A percentile compares a stretch with the other conserved stretches of the same genome.
These are phyloP conservation scores for Tetrapedia diversipes DNA, from an alignment of 2,888 invertebrate species.

Conservation along the genomic window DNA sequence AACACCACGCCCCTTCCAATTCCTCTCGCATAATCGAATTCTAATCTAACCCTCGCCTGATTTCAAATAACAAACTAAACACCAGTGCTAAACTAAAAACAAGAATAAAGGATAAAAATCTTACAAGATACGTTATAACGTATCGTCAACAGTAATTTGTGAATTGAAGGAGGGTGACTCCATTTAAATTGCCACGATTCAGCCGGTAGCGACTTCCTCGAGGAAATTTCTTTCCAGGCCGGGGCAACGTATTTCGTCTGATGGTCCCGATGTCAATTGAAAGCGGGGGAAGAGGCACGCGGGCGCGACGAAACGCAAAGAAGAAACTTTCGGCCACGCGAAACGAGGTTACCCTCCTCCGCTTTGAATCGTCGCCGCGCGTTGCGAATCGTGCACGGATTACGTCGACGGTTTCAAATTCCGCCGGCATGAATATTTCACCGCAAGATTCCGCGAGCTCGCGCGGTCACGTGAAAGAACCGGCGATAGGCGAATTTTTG, in stretches of 20 bases:
- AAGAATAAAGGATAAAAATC: not conserved
- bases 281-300: constrained; percentile 32
- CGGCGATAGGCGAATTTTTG: constrained; percentile 44
- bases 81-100: not conserved
- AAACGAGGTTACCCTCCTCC: constrained; percentile 66
- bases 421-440: constrained; percentile 66
- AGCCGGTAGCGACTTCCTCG: constrained; percentile 12
- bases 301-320: constrained; percentile 21
- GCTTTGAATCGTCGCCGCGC: constrained; percentile 60
- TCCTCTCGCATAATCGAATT: too few species aligned
- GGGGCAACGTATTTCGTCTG: constrained; percentile 48
- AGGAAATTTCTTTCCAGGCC: constrained; percentile 48
- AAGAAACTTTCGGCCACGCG: constrained; percentile 62
- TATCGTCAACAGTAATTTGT: not conserved
- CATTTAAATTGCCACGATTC: constrained; percentile 11
- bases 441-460: constrained; percentile 48
- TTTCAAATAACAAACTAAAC: too few species aligned
- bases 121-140: too few species aligned
- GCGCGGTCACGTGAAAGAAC: constrained; percentile 11
- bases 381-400: constrained; percentile 66
- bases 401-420: constrained; percentile 58
- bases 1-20: too few species aligned
- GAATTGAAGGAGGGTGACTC: not conserved
- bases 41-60: too few species aligned
- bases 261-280: constrained; percentile 53